Evolutionary conservation across 1,140 invertebrate species (phyloP).

Genomic region (Lerema accius): DNA sequence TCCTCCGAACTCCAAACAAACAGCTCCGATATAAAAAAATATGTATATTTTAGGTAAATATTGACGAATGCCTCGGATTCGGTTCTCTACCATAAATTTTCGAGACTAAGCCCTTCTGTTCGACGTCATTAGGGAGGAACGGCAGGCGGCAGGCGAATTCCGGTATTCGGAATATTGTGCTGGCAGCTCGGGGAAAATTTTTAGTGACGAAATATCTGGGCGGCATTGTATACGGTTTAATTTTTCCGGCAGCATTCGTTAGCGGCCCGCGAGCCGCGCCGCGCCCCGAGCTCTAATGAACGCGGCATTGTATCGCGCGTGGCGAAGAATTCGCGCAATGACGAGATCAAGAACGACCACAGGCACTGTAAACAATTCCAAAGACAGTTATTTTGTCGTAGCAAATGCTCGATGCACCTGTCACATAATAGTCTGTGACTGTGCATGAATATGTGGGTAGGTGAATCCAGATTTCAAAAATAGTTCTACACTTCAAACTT

Average conservation of each 20-base stretch:
- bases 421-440: neutral
- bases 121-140: neutral
- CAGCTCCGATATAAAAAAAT: too few relatives aligned
- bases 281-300: neutral
- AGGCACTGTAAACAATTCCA: neutral
- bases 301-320: neutral
- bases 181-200: neutral
- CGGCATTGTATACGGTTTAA: slow-evolving; percentile 2
- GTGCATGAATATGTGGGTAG: too few relatives aligned
- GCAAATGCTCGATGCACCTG: neutral
- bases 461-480: too few relatives aligned
- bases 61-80: too few relatives aligned
- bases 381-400: neutral
- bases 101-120: neutral
- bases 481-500: too few relatives aligned
- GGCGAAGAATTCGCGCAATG: neutral
- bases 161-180: neutral
- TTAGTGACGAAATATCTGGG: slow-evolving; percentile 1
- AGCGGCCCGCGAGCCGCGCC: neutral
- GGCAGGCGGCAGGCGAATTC: neutral
- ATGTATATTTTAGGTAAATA: too few relatives aligned
- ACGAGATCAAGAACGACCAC: neutral
- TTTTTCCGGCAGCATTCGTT: slow-evolving; percentile 1
- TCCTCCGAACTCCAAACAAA: too few relatives aligned
- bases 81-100: too few relatives aligned